Evolutionary conservation across 2,113 vertebrate genomes (phyloP).

Genomic region (Cyphomyrus plagiostoma): DNA sequence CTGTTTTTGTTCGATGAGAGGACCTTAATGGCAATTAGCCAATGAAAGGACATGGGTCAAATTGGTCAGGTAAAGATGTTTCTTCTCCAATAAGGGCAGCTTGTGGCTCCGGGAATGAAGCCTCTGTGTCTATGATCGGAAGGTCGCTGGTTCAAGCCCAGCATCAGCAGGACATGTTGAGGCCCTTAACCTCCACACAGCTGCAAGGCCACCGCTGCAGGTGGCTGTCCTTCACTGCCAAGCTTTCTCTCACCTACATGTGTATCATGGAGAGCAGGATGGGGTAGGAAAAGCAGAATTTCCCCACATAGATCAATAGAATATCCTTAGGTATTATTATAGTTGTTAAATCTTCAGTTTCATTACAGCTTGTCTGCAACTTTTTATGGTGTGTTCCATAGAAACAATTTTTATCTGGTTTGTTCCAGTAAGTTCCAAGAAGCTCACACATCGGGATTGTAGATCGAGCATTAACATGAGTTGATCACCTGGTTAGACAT

Average conservation of each 20-base stretch:
- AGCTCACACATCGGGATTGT: neutral
- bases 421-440: neutral
- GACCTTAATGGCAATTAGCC: neutral
- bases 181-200: neutral
- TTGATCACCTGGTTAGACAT: neutral
- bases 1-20: neutral
- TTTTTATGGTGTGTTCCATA: neutral
- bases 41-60: neutral
- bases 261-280: neutral
- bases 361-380: neutral
- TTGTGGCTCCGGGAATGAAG: neutral
- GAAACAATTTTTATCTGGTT: neutral
- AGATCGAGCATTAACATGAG: neutral
- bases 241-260: neutral
- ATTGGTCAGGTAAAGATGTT: neutral
- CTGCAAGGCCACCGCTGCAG: neutral
- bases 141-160: neutral
- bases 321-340: neutral
- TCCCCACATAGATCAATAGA: neutral
- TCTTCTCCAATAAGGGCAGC: neutral
- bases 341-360: neutral
- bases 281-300: neutral
- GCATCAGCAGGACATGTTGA: neutral
- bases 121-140: neutral
- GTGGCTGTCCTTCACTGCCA: neutral